Conservation (phyloP, 2,797 vertebrate species). For the Thripadectes ignobilis region DNA sequence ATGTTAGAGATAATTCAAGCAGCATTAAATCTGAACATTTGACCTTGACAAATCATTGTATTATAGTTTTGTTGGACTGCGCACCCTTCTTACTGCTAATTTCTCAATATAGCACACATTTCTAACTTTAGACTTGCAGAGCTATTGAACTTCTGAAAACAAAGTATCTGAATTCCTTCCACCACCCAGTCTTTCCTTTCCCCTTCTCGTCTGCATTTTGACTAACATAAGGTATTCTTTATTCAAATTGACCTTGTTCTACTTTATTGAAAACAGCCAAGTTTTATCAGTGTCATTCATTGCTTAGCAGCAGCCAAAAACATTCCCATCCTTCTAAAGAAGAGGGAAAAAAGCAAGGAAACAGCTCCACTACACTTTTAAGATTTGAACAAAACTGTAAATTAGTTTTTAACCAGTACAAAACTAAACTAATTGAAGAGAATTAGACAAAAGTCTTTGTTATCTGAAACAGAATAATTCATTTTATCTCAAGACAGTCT, state of each 20-base stretch:
- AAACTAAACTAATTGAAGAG: neutral
- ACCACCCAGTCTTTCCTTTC: neutral
- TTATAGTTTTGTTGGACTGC: conserved; percentile 30
- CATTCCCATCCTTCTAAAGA: neutral
- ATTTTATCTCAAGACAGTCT: neutral
- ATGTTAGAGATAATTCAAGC: neutral
- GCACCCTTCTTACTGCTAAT: conserved; percentile 46
- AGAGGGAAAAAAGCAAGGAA: neutral
- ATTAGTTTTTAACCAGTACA: neutral
- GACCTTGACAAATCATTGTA: conserved; percentile 59
- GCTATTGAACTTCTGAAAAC: conserved; percentile 52
- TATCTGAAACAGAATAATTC: neutral
- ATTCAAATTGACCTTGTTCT: conserved; percentile 20
- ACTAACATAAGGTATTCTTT: neutral
- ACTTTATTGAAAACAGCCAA: conserved; percentile 7
- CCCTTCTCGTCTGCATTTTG: neutral
- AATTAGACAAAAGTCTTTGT: neutral
- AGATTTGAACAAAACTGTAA: neutral
- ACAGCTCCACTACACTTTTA: neutral
- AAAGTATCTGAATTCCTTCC: neutral
- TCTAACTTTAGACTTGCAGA: conserved; percentile 68
- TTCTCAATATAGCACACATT: conserved; percentile 55
- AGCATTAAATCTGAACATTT: conserved; percentile 45
- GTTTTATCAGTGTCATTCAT: neutral
- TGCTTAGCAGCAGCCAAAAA: neutral